These are phyloP conservation scores for Clamator glandarius DNA, from an alignment of 2,797 vertebrate genomes.

Conservation along the genomic window DNA sequence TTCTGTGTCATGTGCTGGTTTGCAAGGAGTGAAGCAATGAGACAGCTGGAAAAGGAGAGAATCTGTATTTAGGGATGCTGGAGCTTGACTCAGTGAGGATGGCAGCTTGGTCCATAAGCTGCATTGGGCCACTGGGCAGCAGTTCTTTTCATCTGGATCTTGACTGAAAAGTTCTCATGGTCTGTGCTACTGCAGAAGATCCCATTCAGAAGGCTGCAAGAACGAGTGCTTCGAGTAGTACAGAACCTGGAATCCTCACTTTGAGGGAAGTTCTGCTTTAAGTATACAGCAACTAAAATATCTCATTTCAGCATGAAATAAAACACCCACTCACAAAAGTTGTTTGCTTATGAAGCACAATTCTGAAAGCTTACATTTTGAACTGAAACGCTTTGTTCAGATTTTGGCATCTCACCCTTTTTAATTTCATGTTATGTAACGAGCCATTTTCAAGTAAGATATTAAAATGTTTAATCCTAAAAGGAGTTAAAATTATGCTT, in stretches of 20 bases:
- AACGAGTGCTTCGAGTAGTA: not conserved
- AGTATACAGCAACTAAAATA: constrained; percentile 13
- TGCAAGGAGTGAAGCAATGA: not conserved
- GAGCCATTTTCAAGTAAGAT: not conserved
- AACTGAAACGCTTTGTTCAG: constrained; percentile 10
- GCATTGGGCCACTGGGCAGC: not conserved
- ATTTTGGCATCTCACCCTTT: not conserved
- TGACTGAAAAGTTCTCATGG: not conserved
- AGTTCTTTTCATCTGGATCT: not conserved
- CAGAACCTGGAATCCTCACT: not conserved
- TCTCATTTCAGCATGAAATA: constrained; percentile 6
- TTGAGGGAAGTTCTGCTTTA: constrained; percentile 13
- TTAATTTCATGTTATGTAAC: not conserved
- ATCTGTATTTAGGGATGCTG: not conserved
- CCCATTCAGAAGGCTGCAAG: not conserved
- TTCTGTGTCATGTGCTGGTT: not conserved
- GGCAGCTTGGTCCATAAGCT: not conserved
- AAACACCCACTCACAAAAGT: constrained; percentile 29
- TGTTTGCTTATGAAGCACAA: constrained; percentile 44
- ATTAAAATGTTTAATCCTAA: constrained; percentile 10
- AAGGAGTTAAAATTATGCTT: not conserved
- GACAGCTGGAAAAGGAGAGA: not conserved
- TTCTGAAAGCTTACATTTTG: constrained; percentile 18
- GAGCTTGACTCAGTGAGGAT: not conserved
- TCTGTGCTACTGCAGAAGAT: not conserved